Base-by-base conservation (phyloP, 2,113 vertebrate species). In the Naja naja region DNA sequence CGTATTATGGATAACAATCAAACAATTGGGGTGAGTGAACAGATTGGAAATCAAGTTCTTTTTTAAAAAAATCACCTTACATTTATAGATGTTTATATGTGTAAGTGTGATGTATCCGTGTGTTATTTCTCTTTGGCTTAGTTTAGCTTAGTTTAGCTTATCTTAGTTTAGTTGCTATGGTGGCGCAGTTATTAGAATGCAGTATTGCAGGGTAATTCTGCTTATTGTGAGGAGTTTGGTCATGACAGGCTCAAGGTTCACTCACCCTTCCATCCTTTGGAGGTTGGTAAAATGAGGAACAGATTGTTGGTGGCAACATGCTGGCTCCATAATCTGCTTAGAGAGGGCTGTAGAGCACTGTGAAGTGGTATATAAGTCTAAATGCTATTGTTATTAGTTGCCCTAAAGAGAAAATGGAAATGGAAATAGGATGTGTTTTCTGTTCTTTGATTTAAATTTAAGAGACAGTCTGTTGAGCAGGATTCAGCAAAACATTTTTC, bases 1-100 rank as follows among this genome's bases (percentile, higher is more conserved):
- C 95, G 94, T 97, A 97, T 97, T 97, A 96, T 55, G 96, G 96
- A 85, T 93, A 95, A 93, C 53, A 91, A 91, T 94, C 93, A 81
- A 69, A 43, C 39, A 93, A 14, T 87, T 96, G 95, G 90, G 94
- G 22, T 95, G 89, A 94, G 92, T 96, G 20, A 11, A 39, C 94
- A 95, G 47, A 69, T 94, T 93, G 25, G 91, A 34, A 39, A 34
- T 47, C 92, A 92, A 94, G 49, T 92, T 5, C 64, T 2, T 5
- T 87, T 92, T 47, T 8, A 8, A 2, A 92, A 94, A 94, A 96
- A 95, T 94, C 89, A 93, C 25, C 91, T 95, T 95, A 95, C 49
- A 88, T 96, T 95, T 96, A 54, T 49, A 64, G 2, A 81, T 22
- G 74, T 39, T 81, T 39, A 43, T 43, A 3, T 43, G 1, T 81